Base-by-base conservation (phyloP, 2,888 invertebrate species). In the Phragmatobia fuliginosa region DNA sequence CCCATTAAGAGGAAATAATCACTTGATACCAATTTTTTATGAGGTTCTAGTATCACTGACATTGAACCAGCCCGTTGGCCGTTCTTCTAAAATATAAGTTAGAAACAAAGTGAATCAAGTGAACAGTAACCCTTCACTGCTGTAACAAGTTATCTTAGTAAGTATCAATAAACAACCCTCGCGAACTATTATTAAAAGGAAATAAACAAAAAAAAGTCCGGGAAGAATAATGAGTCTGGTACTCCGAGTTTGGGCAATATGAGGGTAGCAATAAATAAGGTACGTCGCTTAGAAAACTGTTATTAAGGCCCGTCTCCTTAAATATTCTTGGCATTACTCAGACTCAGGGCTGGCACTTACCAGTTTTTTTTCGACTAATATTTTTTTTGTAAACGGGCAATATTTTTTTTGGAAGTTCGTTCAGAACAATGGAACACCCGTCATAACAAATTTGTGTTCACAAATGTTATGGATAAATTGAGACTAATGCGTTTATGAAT, bases 321-420 rank as follows among this genome's bases (percentile, higher is more conserved):
- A 81, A 81, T 81, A 81, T 81, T 81, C 83, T 79, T 77, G 70
- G 77, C 81, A 79, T 81, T 76, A 83, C 83, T 79, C 71, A 70
- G 66, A 67, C 60, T 66, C 78, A 81, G 81, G 81, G 81, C 49
- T 82, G 72, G n/a, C 67, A 62, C 16, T 18, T 4, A n/a, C 18
- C 3, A 32, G 10, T 58, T 38, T n/a, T 18, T n/a, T 38, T 56
- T 21, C 7, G n/a, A 41, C 14, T 28, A 28, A 38, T 16, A 38
- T 38, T 38, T 25, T 10, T 49, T n/a, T 11, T 1, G 10, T 10
- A n/a, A n/a, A n/a, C n/a, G n/a, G n/a, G n/a, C n/a, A n/a, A n/a
- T n/a, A n/a, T n/a, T 49, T n/a, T 49, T 49, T 49, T 18, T 21
- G 14, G 45, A 11, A 49, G n/a, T n/a, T n/a, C 1, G 10, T 45